These are phyloP conservation scores for Portevinia maculata DNA, from an alignment of 2,888 invertebrate genomes.

Conservation along the genomic window DNA sequence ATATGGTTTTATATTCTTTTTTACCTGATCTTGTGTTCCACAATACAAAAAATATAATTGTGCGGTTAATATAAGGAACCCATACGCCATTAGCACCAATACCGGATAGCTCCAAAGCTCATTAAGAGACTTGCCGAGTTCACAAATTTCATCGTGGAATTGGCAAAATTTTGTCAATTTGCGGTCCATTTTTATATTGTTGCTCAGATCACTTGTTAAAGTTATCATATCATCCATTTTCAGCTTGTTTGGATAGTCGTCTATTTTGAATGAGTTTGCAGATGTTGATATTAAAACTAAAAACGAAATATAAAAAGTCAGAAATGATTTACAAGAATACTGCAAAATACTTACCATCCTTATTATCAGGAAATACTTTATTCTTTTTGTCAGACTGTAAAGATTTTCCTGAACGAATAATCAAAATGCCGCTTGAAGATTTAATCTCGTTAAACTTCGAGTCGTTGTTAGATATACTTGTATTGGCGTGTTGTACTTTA, in stretches of 20 bases:
- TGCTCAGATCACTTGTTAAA: constrained; percentile 77
- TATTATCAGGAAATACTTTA: constrained; percentile 28
- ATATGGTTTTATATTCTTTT: neutral
- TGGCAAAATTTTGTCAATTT: constrained; percentile 82
- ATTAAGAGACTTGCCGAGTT: constrained; percentile 81
- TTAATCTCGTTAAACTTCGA: neutral
- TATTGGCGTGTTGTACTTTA: constrained; percentile 1
- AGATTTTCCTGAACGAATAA: constrained; percentile 11
- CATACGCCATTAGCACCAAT: constrained; percentile 82
- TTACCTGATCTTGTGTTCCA: constrained; percentile 80
- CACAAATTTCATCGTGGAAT: constrained; percentile 82
- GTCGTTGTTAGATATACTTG: constrained; percentile 8
- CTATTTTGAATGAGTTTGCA: constrained; percentile 38
- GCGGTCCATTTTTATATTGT: constrained; percentile 80
- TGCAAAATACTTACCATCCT: constrained; percentile 25
- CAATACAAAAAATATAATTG: constrained; percentile 82
- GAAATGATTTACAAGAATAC: neutral
- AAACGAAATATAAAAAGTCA: neutral
- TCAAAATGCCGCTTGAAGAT: neutral
- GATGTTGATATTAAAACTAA: constrained; percentile 56
- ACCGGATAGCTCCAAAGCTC: constrained; percentile 82
- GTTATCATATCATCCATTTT: constrained; percentile 17
- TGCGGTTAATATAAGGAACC: constrained; percentile 82
- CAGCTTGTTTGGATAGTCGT: neutral
- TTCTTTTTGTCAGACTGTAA: constrained; percentile 12